Conservation (phyloP, 2,888 invertebrate species). For the Ennomos erosarius region DNA sequence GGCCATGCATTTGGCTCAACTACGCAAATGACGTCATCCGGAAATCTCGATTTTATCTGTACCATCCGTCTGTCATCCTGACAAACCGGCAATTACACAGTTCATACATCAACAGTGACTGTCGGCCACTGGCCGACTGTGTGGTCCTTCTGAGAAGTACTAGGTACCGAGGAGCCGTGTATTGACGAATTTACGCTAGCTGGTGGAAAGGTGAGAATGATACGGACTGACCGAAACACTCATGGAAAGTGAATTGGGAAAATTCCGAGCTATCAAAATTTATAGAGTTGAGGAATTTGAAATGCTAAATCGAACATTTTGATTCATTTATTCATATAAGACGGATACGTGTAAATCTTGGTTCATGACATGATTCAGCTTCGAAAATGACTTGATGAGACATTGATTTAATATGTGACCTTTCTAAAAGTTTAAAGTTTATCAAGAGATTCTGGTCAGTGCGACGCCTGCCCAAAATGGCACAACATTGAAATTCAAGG, state of each 20-base stretch:
- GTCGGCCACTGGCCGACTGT: conserved; percentile 12
- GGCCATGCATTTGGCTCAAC: too few relatives aligned
- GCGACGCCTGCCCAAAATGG: too few relatives aligned
- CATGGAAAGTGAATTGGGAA: too few relatives aligned
- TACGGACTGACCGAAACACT: neutral
- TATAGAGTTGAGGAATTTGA: too few relatives aligned
- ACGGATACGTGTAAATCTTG: conserved; percentile 13
- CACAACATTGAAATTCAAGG: too few relatives aligned
- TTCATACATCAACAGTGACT: conserved; percentile 36
- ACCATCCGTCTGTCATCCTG: conserved; percentile 33
- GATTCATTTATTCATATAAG: neutral
- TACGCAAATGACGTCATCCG: neutral
- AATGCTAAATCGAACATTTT: neutral
- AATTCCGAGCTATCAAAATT: too few relatives aligned
- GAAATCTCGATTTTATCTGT: conserved; percentile 27
- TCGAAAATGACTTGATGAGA: conserved; percentile 15
- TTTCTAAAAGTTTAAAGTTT: neutral
- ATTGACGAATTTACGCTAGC: conserved; percentile 4
- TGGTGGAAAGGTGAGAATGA: neutral
- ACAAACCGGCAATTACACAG: conserved; percentile 34
- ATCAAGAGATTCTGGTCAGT: too few relatives aligned
- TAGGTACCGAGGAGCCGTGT: conserved; percentile 1
- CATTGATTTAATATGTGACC: conserved; percentile 14
- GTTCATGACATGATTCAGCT: conserved; percentile 13
- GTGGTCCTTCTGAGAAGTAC: conserved; percentile 37